Conservation (phyloP, 2,888 invertebrate species). For the Pyrochroa serraticornis region DNA sequence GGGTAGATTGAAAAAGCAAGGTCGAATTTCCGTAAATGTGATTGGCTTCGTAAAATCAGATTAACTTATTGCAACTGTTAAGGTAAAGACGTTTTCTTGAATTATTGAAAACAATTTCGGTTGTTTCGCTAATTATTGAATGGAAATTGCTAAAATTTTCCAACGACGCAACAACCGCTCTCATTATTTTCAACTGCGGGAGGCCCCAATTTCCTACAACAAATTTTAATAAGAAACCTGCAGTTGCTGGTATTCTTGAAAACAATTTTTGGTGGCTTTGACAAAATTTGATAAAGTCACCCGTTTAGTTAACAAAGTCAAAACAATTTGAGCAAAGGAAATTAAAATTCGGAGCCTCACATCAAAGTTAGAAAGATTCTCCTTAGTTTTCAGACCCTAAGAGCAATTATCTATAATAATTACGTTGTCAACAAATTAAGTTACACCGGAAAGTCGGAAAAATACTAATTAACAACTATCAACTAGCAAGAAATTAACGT, state of each 20-base stretch:
- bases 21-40: constrained; percentile 36
- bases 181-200: constrained; percentile 14
- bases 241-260: background rate
- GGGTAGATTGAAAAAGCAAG: constrained; percentile 33
- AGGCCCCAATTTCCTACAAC: constrained; percentile 14
- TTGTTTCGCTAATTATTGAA: constrained; percentile 5
- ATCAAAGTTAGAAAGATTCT: too few species aligned
- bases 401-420: too few species aligned
- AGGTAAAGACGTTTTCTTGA: constrained; percentile 7
- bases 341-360: background rate
- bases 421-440: too few species aligned
- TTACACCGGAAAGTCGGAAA: too few species aligned
- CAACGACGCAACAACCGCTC: background rate
- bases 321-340: background rate
- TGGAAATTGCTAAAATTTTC: background rate
- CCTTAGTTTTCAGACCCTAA: too few species aligned
- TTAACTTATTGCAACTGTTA: constrained; percentile 36
- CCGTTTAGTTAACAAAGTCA: background rate
- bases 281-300: background rate
- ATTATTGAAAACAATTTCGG: constrained; percentile 11
- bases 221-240: constrained; percentile 13
- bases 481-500: too few species aligned
- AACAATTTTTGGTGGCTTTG: background rate
- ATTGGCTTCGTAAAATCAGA: constrained; percentile 37
- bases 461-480: too few species aligned